Base-by-base conservation (phyloP, 2,888 invertebrate genomes). In the Temnothorax ravouxi region DNA sequence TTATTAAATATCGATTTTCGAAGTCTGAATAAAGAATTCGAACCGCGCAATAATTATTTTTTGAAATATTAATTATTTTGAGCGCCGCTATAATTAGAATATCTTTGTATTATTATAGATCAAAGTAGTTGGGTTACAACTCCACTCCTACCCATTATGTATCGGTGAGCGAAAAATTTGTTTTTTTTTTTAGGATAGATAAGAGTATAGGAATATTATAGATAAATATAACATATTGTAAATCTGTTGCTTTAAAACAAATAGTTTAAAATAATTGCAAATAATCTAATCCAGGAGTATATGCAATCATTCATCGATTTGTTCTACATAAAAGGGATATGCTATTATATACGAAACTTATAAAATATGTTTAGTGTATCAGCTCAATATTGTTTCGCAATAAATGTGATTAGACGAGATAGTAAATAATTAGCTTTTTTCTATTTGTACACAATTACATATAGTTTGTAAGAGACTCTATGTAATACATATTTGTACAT, bases 361-460 rank as follows among this genome's bases (percentile, higher is more conserved):
- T 64, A 41, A 64, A 66, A 66, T 66, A 47, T 66, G 18, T 18
- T 66, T 44, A n/a, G 47, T 25, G 18, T 25, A 44, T 41, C 41
- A 41, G 9, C 34, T 34, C 6, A 34, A 34, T 72, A 71, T 83
- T 83, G 66, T 84, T 84, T 67, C 56, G 66, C 44, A 59, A 74
- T 59, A 54, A 85, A 87, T 61, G 47, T 52, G 29, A 64, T 61
- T 61, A 25, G 44, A 62, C 64, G 72, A 38, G 47, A 80, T 59
- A 47, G 74, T 38, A 80, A 80, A 80, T 80, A 72, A 80, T 80
- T 80, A 80, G 59, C 59, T 72, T 59, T 64, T 59, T 21, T 5
- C 25, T 82, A 82, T 64, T 64, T 52, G 62, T 25, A 41, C 44
- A 18, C 44, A 34, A 56, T 66, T 50, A 47, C 41, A 9, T 41